Conservation (phyloP, 2,797 vertebrate species). For the Alectoris magna region DNA sequence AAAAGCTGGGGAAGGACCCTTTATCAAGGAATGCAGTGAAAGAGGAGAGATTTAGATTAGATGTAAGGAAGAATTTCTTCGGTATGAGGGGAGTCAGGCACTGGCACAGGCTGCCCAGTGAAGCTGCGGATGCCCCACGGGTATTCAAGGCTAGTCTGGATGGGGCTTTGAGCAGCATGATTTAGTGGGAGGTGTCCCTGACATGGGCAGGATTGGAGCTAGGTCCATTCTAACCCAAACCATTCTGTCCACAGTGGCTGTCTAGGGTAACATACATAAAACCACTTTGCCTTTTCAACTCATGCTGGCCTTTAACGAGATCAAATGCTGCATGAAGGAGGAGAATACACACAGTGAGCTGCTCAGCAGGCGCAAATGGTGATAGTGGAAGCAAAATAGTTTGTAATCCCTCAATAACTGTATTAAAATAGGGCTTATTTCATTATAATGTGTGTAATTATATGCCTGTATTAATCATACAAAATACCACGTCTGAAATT, state of each 20-base stretch:
- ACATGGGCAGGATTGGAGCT: not conserved
- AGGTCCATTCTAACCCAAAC: not conserved
- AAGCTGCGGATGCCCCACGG: not conserved
- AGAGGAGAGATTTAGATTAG: not conserved
- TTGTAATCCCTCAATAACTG: not conserved
- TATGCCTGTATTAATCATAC: not conserved
- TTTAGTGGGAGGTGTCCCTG: not conserved
- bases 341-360: accelerated
- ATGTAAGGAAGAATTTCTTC: not conserved
- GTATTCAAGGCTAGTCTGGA: not conserved
- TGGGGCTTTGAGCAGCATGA: not conserved
- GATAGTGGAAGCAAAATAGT: not conserved
- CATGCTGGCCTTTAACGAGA: not conserved
- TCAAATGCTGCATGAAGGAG: not conserved
- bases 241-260: not conserved
- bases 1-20: not conserved
- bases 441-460: not conserved
- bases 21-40: not conserved
- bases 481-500: not conserved
- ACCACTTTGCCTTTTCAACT: not conserved
- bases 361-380: accelerated
- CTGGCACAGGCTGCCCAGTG: not conserved
- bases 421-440: not conserved
- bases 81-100: not conserved
- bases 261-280: not conserved